Percentiles rank a stretch among this genome's conserved stretches.
Conservation (phyloP, 2,113 vertebrate genomes). For the Cyprinus carpio region DNA sequence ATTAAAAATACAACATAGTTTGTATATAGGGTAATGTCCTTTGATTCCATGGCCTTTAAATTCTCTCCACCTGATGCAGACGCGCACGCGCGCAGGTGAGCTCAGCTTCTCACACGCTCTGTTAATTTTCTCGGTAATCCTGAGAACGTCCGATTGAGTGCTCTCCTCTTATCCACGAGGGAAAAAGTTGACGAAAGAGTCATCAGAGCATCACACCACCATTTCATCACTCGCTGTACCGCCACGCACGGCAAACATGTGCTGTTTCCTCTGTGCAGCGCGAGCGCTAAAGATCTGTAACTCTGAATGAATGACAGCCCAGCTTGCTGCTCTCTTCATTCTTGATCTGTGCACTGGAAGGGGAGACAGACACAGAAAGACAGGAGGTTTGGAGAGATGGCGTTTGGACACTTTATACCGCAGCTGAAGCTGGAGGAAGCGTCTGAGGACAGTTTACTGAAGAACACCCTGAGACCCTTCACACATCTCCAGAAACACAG, state of each 20-base stretch:
- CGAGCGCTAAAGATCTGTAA: background rate
- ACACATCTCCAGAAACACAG: slow-evolving; percentile 56
- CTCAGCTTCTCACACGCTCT: background rate
- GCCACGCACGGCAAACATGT: background rate
- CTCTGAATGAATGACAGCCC: background rate
- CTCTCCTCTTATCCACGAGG: background rate
- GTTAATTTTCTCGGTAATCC: background rate
- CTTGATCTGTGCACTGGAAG: background rate
- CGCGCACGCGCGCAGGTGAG: background rate
- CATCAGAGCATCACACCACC: background rate
- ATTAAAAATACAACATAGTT: background rate
- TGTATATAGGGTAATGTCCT: background rate
- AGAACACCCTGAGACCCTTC: slow-evolving; percentile 59
- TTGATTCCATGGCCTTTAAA: background rate
- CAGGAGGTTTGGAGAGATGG: slow-evolving; percentile 54
- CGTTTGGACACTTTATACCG: slow-evolving; percentile 63
- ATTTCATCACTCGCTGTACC: background rate
- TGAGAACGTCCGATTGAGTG: background rate
- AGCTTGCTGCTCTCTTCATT: background rate
- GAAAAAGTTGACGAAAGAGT: background rate
- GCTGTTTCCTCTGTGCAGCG: background rate
- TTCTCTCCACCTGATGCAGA: background rate
- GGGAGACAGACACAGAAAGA: background rate
- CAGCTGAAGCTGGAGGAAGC: slow-evolving; percentile 66
- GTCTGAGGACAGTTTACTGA: slow-evolving; percentile 59